A percentile compares a stretch with the other conserved stretches of the same genome.
Conservation (phyloP, 2,797 vertebrate species). For the Pangasius djambal region DNA sequence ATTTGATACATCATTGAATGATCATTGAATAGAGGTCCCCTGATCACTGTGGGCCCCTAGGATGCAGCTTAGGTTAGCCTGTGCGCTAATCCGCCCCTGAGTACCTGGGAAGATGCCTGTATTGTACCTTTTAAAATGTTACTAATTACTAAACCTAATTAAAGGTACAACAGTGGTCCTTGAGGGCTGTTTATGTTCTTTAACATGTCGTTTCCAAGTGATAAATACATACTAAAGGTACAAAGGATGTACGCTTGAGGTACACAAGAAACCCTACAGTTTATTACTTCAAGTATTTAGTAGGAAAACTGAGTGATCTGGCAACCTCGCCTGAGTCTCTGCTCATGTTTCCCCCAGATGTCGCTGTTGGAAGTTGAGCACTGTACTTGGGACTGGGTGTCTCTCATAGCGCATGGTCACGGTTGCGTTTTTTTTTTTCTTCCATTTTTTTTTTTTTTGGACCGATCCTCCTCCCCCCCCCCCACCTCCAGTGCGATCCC, state of each 20-base stretch:
- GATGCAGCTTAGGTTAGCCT: too few relatives aligned
- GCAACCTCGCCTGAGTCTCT: background rate
- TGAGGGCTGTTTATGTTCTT: background rate
- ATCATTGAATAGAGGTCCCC: too few relatives aligned
- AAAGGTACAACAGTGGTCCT: background rate
- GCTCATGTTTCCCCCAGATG: constrained; percentile 66
- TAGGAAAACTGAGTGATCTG: background rate
- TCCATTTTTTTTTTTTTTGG: constrained; percentile 26
- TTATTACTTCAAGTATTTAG: background rate
- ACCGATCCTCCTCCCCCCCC: constrained; percentile 53
- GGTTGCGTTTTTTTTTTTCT: constrained; percentile 18
- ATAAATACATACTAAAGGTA: background rate
- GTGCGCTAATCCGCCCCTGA: too few relatives aligned
- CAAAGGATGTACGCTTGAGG: background rate
- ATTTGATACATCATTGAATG: too few relatives aligned
- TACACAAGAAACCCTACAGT: background rate
- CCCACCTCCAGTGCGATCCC: constrained; percentile 69
- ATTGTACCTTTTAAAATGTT: too few relatives aligned
- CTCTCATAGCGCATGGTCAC: constrained; percentile 70
- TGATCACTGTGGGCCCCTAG: too few relatives aligned
- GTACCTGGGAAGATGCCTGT: background rate
- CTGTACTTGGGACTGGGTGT: constrained; percentile 49
- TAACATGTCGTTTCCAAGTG: background rate
- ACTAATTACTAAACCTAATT: background rate
- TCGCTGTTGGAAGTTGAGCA: constrained; percentile 73